A percentile compares a stretch with the other conserved stretches of the same genome.
Conservation (phyloP, 2,888 invertebrate species). For the Beris morrisii region DNA sequence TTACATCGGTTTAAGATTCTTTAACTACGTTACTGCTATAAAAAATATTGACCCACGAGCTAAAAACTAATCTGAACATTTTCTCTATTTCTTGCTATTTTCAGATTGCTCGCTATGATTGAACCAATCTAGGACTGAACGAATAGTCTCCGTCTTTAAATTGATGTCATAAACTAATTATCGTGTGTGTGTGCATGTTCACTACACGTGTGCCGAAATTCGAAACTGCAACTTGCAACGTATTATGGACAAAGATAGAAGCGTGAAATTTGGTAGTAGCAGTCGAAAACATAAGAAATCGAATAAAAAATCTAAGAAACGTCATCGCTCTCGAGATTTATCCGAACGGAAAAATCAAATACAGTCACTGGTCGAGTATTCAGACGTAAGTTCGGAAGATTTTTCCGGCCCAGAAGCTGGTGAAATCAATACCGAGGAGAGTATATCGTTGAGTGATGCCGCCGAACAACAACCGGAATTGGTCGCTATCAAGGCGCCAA, state of each 20-base stretch:
- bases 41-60: no score
- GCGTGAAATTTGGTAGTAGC: constrained; percentile 36
- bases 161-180: no score
- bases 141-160: no score
- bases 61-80: no score
- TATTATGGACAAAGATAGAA: constrained; percentile 41
- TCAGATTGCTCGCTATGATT: no score
- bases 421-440: constrained; percentile 80
- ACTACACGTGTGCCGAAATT: no score
- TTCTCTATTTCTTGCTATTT: no score
- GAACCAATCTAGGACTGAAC: no score
- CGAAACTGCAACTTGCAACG: constrained; percentile 4
- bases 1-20: no score
- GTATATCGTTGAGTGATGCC: constrained; percentile 55
- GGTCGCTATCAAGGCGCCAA: neutral
- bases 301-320: constrained; percentile 40
- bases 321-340: constrained; percentile 39
- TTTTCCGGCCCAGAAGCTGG: constrained; percentile 88
- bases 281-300: constrained; percentile 41
- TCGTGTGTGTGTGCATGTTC: no score
- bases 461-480: constrained; percentile 11
- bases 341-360: constrained; percentile 7
- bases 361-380: constrained; percentile 67
- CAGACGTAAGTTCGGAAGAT: constrained; percentile 90
- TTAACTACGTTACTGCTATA: no score